Evolutionary conservation across 2,113 vertebrate species (phyloP).

Genomic region (Hylia prasina): DNA sequence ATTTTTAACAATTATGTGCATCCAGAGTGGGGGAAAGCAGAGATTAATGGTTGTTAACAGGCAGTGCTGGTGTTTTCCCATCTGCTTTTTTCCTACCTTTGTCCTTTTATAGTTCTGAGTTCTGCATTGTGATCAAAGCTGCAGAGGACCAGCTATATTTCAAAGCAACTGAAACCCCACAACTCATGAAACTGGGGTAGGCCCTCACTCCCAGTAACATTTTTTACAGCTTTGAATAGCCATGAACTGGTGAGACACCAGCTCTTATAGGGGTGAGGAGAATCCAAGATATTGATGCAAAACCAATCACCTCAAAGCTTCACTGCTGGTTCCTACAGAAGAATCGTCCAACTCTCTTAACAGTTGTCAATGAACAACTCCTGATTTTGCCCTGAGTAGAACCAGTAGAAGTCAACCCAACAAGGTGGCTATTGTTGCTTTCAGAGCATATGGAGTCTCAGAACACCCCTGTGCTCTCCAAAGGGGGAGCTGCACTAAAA

Average conservation of each 20-base stretch:
- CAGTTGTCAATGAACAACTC: not conserved
- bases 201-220: not conserved
- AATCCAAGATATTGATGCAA: not conserved
- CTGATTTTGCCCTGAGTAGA: not conserved
- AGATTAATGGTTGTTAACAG: not conserved
- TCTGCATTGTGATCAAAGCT: not conserved
- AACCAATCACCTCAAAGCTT: not conserved
- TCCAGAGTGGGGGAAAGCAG: not conserved
- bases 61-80: not conserved
- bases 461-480: not conserved
- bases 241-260: not conserved
- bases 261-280: not conserved
- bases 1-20: constrained; percentile 4
- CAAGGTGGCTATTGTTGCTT: not conserved
- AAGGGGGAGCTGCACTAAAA: not conserved
- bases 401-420: not conserved
- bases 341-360: not conserved
- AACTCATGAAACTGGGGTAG: not conserved
- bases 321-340: not conserved
- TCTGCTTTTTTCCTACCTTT: not conserved
- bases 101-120: not conserved
- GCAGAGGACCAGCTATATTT: not conserved
- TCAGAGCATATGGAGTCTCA: not conserved
- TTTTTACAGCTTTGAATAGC: not conserved
- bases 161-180: not conserved